Evolutionary conservation across 2,797 vertebrate genomes (phyloP).

Genomic region (Synaphobranchus kaupii): DNA sequence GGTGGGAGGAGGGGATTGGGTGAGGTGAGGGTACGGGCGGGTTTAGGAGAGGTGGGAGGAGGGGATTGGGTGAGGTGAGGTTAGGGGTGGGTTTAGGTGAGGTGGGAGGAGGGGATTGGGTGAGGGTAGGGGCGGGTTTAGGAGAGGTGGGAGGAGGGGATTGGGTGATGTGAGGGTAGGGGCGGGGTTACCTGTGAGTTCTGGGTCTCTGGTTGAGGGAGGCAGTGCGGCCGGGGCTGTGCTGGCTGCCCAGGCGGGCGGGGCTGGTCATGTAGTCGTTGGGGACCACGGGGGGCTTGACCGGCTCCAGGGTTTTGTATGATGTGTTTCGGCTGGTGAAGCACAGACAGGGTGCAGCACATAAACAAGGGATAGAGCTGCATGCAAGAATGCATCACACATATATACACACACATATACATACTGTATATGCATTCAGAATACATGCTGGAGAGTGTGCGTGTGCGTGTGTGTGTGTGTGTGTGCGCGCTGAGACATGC

Average conservation of each 20-base stretch:
- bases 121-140: neutral
- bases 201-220: conserved; percentile 91
- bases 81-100: neutral
- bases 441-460: neutral
- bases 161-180: neutral
- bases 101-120: neutral
- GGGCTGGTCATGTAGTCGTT: conserved; percentile 96
- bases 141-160: neutral
- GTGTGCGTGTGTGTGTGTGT: no score
- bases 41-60: neutral
- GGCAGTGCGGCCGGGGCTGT: conserved; percentile 90
- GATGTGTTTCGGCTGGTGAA: conserved; percentile 90
- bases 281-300: conserved; percentile 94
- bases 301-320: conserved; percentile 95
- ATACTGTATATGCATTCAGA: neutral
- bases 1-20: neutral
- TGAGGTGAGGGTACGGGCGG: neutral
- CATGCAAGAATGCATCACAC: neutral
- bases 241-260: conserved; percentile 78
- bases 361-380: neutral
- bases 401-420: conserved; percentile 1
- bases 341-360: neutral
- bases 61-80: neutral
- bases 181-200: conserved; percentile 87
- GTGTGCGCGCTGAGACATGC: no score